A percentile compares a stretch with the other conserved stretches of the same genome.
Evolutionary conservation across 2,113 vertebrate genomes (phyloP).

Genomic region (Hirundichthys speculiger): DNA sequence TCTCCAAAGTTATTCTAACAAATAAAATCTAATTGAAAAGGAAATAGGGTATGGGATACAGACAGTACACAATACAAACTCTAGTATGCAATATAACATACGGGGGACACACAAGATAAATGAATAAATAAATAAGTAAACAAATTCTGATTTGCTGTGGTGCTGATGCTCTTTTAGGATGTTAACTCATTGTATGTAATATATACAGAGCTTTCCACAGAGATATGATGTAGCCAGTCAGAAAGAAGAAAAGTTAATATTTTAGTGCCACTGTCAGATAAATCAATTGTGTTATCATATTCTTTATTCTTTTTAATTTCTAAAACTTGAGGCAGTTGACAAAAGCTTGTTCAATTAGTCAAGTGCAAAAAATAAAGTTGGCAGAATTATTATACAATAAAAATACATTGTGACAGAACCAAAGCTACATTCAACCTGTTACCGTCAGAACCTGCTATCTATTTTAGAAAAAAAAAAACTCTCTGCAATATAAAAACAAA

Average conservation of each 20-base stretch:
- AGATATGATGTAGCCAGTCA: too few relatives aligned
- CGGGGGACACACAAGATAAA: neutral
- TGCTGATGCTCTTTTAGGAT: too few relatives aligned
- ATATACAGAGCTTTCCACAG: too few relatives aligned
- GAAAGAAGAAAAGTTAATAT: neutral
- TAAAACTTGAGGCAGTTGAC: neutral
- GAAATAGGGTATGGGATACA: too few relatives aligned
- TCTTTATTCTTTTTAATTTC: neutral
- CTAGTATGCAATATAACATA: neutral
- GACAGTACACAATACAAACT: neutral
- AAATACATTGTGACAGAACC: neutral
- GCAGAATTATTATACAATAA: neutral
- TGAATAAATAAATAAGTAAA: too few relatives aligned
- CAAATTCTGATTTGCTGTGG: too few relatives aligned
- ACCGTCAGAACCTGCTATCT: neutral
- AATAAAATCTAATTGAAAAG: too few relatives aligned
- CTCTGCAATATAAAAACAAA: too few relatives aligned
- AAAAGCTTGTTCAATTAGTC: neutral
- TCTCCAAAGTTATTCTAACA: too few relatives aligned
- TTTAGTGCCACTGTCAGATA: neutral
- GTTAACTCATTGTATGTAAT: too few relatives aligned
- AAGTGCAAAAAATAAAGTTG: neutral
- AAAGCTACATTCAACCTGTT: neutral
- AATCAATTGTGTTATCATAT: too few relatives aligned
- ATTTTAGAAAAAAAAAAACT: neutral